Conservation (phyloP, 2,113 vertebrate genomes). For the Dinomys branickii region DNA sequence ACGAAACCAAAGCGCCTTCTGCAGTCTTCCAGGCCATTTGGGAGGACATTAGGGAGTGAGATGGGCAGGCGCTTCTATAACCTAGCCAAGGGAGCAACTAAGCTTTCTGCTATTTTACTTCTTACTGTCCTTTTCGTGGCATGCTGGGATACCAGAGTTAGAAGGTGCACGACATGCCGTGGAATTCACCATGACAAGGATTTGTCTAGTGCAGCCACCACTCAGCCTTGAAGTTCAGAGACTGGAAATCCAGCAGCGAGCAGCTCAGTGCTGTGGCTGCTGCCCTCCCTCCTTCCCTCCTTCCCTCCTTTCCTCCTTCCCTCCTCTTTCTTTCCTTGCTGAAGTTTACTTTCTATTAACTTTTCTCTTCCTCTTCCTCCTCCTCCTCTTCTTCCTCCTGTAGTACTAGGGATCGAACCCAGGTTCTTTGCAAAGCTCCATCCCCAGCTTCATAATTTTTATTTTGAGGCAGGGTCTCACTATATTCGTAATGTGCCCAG, state of each 20-base stretch:
- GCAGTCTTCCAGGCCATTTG: neutral
- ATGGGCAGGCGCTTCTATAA: neutral
- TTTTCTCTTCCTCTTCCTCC: neutral
- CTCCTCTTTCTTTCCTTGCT: neutral
- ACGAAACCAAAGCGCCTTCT: neutral
- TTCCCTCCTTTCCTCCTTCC: neutral
- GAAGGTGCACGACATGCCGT: neutral
- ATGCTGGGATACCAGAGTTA: neutral
- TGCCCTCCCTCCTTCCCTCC: accelerated
- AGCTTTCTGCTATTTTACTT: neutral
- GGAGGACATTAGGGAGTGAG: neutral
- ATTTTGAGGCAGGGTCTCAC: neutral
- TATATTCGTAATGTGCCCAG: neutral
- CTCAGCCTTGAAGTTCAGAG: neutral
- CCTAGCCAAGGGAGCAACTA: neutral
- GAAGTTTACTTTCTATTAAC: neutral
- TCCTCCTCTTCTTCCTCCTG: neutral
- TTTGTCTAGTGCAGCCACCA: neutral
- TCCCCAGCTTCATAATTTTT: neutral
- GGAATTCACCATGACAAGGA: neutral
- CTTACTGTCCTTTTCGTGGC: neutral
- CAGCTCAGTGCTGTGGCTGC: neutral
- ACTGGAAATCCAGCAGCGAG: neutral
- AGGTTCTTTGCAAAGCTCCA: neutral
- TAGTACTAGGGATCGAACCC: neutral